Evolutionary conservation across 2,113 vertebrate genomes (phyloP).

Genomic region (Patagioenas fasciata): DNA sequence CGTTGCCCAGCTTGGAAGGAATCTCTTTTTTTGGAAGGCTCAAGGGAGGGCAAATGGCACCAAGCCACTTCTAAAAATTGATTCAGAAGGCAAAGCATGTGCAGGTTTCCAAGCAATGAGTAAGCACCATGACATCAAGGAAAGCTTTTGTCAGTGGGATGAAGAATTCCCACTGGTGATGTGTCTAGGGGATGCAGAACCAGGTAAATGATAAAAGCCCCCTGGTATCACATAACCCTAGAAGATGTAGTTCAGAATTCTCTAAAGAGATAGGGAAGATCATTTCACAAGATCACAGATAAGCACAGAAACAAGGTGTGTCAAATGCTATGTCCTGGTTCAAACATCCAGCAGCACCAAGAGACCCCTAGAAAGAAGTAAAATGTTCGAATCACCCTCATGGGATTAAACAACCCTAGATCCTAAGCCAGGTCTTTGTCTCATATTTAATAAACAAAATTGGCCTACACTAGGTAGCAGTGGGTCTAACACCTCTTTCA

Average conservation of each 20-base stretch:
- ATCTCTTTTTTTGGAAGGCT: constrained; percentile 36
- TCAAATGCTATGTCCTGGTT: background rate
- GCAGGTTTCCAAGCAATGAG: constrained; percentile 51
- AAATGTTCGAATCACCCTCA: background rate
- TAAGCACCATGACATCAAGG: constrained; percentile 43
- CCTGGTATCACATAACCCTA: background rate
- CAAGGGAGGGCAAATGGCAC: constrained; percentile 24
- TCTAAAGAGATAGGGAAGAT: background rate
- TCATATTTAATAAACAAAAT: background rate
- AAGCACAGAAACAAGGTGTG: background rate
- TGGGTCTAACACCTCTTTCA: background rate
- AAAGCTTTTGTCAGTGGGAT: constrained; percentile 19
- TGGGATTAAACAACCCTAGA: background rate
- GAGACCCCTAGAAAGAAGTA: background rate
- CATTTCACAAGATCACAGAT: background rate
- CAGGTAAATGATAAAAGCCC: background rate
- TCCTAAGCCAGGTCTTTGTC: background rate
- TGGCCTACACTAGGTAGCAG: background rate
- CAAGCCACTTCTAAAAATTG: constrained; percentile 53
- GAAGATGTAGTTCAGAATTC: background rate
- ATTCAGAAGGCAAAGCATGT: constrained; percentile 16
- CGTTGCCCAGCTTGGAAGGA: background rate
- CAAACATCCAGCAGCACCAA: background rate
- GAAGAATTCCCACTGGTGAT: background rate
- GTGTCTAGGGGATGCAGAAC: background rate